Conservation (phyloP, 64 coral and sea anemone genomes). For the Cladopsammia gracilis region DNA sequence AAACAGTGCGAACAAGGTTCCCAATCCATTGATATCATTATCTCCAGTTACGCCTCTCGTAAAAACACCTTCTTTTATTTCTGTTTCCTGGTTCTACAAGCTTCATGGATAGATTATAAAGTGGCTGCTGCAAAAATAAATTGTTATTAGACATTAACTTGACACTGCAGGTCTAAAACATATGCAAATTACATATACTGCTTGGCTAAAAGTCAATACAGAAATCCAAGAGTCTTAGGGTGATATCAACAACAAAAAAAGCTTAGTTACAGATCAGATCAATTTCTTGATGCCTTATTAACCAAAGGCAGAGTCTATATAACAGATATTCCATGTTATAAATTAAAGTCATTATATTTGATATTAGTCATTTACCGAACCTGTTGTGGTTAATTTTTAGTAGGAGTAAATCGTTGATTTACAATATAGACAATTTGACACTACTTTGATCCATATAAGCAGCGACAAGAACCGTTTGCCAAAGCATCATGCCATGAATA, state of each 20-base stretch:
- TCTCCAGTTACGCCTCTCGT: neutral
- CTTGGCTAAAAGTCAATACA: neutral
- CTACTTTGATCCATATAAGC: neutral
- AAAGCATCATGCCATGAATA: neutral
- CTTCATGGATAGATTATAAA: neutral
- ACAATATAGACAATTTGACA: neutral
- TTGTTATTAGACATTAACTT: neutral
- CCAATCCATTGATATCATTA: neutral
- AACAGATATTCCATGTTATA: too few species aligned
- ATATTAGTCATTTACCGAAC: neutral
- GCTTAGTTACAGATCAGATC: neutral
- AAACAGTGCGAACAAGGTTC: neutral
- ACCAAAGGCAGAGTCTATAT: too few species aligned
- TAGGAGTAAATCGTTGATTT: neutral
- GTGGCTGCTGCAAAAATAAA: neutral
- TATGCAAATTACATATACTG: neutral
- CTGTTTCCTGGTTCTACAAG: neutral
- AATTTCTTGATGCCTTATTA: neutral
- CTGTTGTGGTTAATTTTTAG: slow-evolving; percentile 11
- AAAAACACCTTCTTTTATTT: neutral
- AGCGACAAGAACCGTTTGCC: neutral
- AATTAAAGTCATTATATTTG: neutral
- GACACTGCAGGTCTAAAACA: neutral
- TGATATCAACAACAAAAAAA: too few species aligned
- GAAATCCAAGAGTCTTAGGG: neutral